Percentiles rank a stretch among this genome's conserved stretches.
Evolutionary conservation across 2,113 vertebrate species (phyloP).

Genomic region (Ibidorhyncha struthersii): DNA sequence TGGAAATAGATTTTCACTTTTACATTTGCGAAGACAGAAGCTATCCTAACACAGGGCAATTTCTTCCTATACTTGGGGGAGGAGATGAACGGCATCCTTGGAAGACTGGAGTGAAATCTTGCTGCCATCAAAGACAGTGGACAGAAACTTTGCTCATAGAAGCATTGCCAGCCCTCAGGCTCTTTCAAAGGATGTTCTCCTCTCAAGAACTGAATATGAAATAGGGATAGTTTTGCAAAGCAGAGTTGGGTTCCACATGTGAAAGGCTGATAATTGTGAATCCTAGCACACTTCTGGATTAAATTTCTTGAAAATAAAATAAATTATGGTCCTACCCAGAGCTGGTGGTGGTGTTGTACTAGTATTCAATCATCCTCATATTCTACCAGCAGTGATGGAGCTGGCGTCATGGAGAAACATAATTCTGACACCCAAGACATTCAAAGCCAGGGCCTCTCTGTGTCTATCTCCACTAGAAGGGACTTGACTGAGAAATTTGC

Average conservation of each 20-base stretch:
- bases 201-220: not conserved
- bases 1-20: not conserved
- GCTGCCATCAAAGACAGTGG: not conserved
- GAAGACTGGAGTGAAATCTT: not conserved
- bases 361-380: not conserved
- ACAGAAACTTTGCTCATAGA: not conserved
- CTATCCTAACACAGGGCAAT: not conserved
- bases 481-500: not conserved
- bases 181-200: not conserved
- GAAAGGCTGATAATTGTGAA: not conserved
- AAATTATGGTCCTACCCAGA: not conserved
- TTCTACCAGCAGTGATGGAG: not conserved
- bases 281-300: not conserved
- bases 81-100: not conserved
- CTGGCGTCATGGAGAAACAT: not conserved
- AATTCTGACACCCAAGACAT: not conserved
- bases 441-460: not conserved
- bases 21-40: not conserved
- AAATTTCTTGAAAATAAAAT: not conserved
- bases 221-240: not conserved
- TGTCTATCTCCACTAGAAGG: not conserved
- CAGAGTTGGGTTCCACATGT: not conserved
- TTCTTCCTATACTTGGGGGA: not conserved
- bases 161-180: not conserved
- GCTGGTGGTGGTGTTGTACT: not conserved